A percentile compares a stretch with the other conserved stretches of the same genome.
phyloP scores from a whole-genome alignment of 1,140 invertebrate genomes.

The Harpegnathos saltator region DNA sequence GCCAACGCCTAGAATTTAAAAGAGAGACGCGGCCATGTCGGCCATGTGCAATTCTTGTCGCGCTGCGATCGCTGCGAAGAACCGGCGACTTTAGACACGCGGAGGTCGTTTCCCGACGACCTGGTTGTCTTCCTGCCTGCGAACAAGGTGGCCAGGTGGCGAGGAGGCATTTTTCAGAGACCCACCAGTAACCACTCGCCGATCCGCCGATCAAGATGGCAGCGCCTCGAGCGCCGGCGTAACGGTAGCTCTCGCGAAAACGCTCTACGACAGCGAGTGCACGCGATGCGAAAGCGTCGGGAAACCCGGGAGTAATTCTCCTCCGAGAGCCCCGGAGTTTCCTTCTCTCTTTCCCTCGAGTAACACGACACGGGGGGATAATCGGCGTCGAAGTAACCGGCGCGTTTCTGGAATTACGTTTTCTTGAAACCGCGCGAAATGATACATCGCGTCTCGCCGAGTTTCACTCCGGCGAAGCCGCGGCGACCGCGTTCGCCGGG shows the following conservation, averaged over 20 bases:
- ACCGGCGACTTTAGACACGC: too few species aligned
- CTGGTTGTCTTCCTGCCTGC: too few species aligned
- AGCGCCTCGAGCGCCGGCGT: not conserved
- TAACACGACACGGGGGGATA: constrained; percentile 43
- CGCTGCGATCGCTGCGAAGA: too few species aligned
- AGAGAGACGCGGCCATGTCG: too few species aligned
- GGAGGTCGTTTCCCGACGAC: too few species aligned
- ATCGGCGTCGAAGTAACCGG: constrained; percentile 25
- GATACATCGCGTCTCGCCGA: constrained; percentile 32
- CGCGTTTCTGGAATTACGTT: constrained; percentile 59
- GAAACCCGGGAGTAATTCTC: constrained; percentile 53
- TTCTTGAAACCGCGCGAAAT: constrained; percentile 61
- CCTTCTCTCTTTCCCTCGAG: not conserved
- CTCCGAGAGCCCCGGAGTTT: not conserved
- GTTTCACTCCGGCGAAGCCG: constrained; percentile 2
- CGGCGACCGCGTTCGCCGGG: not conserved
- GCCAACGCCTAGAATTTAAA: too few species aligned
- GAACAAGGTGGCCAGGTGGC: too few species aligned
- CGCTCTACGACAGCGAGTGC: not conserved
- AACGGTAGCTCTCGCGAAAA: constrained; percentile 17
- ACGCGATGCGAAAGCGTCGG: constrained; percentile 16
- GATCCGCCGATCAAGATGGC: not conserved
- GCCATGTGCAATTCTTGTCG: too few species aligned
- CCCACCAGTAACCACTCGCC: not conserved
- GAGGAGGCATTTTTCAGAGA: too few species aligned